Evolutionary conservation across 1,140 invertebrate species (phyloP).

Genomic region (Lasaia peninsularis): DNA sequence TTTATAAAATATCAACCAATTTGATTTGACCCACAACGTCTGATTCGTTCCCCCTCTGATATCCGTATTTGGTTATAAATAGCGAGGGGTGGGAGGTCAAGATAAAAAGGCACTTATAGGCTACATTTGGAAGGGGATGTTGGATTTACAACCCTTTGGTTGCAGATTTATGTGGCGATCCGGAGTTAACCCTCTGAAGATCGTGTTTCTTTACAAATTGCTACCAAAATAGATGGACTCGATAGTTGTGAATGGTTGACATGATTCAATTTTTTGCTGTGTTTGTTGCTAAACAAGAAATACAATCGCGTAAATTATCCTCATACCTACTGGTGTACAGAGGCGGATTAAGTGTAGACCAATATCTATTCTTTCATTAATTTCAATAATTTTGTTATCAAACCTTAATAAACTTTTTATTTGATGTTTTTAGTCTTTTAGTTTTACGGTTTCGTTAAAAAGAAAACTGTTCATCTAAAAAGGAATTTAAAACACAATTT

Average conservation of each 20-base stretch:
- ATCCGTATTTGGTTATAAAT: slow-evolving; percentile 9
- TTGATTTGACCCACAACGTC: slow-evolving; percentile 24
- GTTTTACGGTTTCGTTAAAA: no score
- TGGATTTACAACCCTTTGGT: slow-evolving; percentile 69
- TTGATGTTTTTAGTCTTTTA: no score
- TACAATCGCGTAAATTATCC: no score
- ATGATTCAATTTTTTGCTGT: neutral
- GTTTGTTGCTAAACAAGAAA: no score
- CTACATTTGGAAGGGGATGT: slow-evolving; percentile 43
- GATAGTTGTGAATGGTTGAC: slow-evolving; percentile 5
- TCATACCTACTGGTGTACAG: no score
- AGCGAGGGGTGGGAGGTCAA: slow-evolving; percentile 27
- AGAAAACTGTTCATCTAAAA: no score
- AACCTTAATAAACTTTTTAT: no score
- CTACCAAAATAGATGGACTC: slow-evolving; percentile 48
- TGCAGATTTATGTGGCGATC: slow-evolving; percentile 61
- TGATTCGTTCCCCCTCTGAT: neutral
- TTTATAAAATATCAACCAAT: slow-evolving; percentile 45
- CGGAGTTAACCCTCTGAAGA: slow-evolving; percentile 55
- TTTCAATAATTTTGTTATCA: no score
- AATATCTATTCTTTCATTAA: no score
- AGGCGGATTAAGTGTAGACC: no score
- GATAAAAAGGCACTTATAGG: slow-evolving; percentile 40
- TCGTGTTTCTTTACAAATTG: slow-evolving; percentile 69
- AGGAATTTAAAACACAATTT: no score